phyloP scores from a whole-genome alignment of 2,888 invertebrate genomes.

The Electrophaes corylata region DNA sequence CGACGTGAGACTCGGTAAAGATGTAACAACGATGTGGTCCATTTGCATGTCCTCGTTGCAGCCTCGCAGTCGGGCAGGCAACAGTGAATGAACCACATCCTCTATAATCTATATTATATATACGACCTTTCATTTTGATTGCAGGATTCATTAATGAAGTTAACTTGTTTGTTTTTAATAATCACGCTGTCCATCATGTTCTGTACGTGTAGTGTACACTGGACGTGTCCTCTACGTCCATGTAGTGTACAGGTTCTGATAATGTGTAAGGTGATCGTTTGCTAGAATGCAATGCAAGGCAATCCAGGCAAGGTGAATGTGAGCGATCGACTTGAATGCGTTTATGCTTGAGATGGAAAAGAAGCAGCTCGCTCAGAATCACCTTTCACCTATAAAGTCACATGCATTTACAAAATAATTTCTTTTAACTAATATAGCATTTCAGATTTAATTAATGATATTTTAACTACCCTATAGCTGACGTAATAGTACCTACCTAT shows the following conservation, averaged over 20 bases:
- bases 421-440: conserved; percentile 3
- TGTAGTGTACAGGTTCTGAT: no score
- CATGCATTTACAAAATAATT: conserved; percentile 6
- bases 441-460: conserved; percentile 7
- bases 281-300: no score
- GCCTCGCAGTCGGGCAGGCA: no score
- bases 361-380: conserved; percentile 1
- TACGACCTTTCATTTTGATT: background rate
- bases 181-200: background rate
- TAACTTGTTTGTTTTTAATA: background rate
- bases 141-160: background rate
- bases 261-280: no score
- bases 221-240: no score
- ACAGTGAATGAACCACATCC: background rate
- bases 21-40: background rate
- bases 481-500: background rate
- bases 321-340: background rate
- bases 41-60: background rate
- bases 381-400: background rate
- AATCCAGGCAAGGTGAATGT: conserved; percentile 8
- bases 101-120: background rate
- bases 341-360: background rate
- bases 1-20: background rate
- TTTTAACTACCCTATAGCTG: background rate
- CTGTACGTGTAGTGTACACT: no score